These are phyloP conservation scores for Aleiodes leptofemur DNA, from an alignment of 2,888 invertebrate genomes.

Conservation along the genomic window DNA sequence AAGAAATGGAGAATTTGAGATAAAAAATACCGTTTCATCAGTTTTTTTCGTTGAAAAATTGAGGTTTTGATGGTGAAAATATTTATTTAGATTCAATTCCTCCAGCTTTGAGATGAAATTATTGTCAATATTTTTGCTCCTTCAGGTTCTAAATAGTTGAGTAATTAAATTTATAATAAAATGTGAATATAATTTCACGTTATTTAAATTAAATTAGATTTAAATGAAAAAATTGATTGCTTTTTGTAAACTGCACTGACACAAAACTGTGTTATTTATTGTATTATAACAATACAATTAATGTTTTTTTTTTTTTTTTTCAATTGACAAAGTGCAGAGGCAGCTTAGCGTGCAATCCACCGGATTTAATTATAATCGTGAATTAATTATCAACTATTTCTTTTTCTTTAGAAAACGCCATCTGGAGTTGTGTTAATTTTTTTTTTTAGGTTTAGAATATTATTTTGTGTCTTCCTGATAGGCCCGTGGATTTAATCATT, in stretches of 20 bases:
- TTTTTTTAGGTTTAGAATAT: background rate
- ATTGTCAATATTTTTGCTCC: background rate
- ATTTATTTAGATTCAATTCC: too few relatives aligned
- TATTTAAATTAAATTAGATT: background rate
- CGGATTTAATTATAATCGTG: background rate
- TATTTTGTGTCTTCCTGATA: slow-evolving; percentile 17
- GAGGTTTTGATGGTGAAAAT: too few relatives aligned
- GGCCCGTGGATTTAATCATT: slow-evolving; percentile 8
- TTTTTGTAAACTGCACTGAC: slow-evolving; percentile 20
- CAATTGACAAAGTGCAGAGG: slow-evolving; percentile 21
- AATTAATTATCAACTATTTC: background rate
- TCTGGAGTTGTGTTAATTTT: slow-evolving; percentile 8
- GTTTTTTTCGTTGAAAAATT: too few relatives aligned
- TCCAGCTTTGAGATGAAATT: too few relatives aligned
- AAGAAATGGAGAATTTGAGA: too few relatives aligned
- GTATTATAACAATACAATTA: slow-evolving; percentile 18
- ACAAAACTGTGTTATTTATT: slow-evolving; percentile 25
- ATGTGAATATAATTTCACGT: background rate
- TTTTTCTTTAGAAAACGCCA: background rate
- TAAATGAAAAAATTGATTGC: slow-evolving; percentile 1
- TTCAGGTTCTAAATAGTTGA: slow-evolving; percentile 29
- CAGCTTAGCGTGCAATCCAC: slow-evolving; percentile 30
- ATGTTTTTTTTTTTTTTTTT: background rate
- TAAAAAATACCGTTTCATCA: too few relatives aligned
- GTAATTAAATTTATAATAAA: background rate